phyloP scores from a whole-genome alignment of 2,113 vertebrate species.

The Tragelaphus scriptus region DNA sequence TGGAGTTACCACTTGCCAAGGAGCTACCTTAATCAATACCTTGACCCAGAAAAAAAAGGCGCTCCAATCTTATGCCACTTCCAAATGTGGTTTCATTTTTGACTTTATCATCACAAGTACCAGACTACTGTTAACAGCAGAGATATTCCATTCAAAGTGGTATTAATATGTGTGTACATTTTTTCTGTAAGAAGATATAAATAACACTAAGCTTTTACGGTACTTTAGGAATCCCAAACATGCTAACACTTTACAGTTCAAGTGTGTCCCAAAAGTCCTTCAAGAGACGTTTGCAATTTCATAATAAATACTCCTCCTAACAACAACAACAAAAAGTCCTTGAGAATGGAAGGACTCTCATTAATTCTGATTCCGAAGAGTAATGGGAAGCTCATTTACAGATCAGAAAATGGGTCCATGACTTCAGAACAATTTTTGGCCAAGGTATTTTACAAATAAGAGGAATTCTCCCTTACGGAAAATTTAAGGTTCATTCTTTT shows the following conservation, averaged over 20 bases:
- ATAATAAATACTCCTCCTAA: not conserved
- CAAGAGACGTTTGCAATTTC: not conserved
- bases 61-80: not conserved
- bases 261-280: not conserved
- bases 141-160: not conserved
- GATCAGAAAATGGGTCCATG: not conserved
- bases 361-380: not conserved
- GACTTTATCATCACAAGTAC: not conserved
- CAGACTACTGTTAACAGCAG: slow-evolving; percentile 12
- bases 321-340: not conserved
- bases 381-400: not conserved
- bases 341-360: not conserved
- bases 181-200: not conserved
- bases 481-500: not conserved
- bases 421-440: not conserved
- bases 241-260: not conserved
- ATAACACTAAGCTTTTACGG: slow-evolving; percentile 48
- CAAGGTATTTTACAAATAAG: not conserved
- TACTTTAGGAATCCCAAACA: slow-evolving; percentile 36
- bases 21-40: slow-evolving; percentile 17
- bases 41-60: not conserved
- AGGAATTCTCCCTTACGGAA: not conserved
- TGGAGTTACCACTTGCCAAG: not conserved
- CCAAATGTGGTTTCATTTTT: not conserved
- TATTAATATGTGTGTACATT: slow-evolving; percentile 1